Evolutionary conservation across 1,140 invertebrate genomes (phyloP).

Genomic region (Apocrypta bakeri): DNA sequence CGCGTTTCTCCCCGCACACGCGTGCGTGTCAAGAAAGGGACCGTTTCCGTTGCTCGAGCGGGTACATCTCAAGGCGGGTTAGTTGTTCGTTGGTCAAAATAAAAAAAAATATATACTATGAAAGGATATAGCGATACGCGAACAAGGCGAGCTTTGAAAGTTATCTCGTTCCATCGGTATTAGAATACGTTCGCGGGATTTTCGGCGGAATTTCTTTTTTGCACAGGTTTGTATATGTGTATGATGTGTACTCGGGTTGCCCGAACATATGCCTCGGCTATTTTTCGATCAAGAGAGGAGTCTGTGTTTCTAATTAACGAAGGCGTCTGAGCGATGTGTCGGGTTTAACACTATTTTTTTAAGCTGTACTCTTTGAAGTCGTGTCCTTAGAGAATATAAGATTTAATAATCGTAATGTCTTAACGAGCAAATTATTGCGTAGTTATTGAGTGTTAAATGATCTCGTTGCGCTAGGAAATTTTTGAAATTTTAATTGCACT

Average conservation of each 20-base stretch:
- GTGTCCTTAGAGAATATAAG: no score
- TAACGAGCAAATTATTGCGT: no score
- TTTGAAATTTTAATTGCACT: not conserved
- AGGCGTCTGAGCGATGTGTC: not conserved
- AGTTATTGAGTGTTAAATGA: no score
- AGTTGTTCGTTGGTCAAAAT: no score
- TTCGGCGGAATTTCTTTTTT: not conserved
- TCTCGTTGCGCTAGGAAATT: no score
- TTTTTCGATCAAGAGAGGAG: not conserved
- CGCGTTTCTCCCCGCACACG: not conserved
- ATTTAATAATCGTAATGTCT: no score
- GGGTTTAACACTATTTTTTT: conserved; percentile 1
- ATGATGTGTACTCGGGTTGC: no score
- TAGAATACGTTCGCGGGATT: not conserved
- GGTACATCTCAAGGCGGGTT: not conserved
- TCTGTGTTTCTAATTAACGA: not conserved
- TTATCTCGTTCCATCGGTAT: not conserved
- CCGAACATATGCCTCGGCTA: not conserved
- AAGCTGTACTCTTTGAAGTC: not conserved
- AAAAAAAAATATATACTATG: no score
- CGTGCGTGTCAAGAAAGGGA: conserved; percentile 1
- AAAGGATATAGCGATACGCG: not conserved
- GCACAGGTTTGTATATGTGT: no score
- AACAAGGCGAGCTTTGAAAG: conserved; percentile 18
- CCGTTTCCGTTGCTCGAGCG: conserved; percentile 16